Evolutionary conservation across 2,888 invertebrate species (phyloP), one percentile per base, ranked within the genome.

Genomic region (Agonopterix alstromeriana): DNA sequence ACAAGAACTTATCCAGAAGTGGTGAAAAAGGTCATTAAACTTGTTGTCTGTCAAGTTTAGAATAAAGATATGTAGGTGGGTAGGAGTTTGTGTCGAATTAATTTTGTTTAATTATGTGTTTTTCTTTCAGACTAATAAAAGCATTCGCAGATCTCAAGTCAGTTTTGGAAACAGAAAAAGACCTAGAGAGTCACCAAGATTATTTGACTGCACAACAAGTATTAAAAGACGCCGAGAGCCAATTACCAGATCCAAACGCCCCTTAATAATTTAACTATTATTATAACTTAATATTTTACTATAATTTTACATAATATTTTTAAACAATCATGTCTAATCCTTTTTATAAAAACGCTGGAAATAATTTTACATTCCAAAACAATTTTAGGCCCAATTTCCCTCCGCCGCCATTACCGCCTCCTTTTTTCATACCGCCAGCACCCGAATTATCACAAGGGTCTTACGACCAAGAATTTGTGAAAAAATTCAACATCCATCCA

Each of bases 111-210:
- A n/a, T 17, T 3, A 17, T 3, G 3, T 27, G 3, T 35, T 11
- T 42, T 47, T 43, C n/a, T 82, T 75, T n/a, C 73, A 92, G 92
- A 66, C 76, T 94, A 54, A 89, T 89, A 42, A 93, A 93, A 77
- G 97, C 97, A 41, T 93, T 89, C 63, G 91, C 93, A 41, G 95
- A 97, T 53, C 90, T 98, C 44, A 93, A 94, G 69, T 91, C 89
- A 45, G 91, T 93, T 47, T 70, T 97, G 50, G 92, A 93, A 51
- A 91, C 91, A 1, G 97, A 97, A 73, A 85, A 90, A 69, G 96
- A 97, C 67, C 90, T 97, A n/a, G 91, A 92, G 67, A 93, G 93
- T 55, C 78, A 90, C 11, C 93, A 93, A 65, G 94, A 94, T 52
- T 97, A 94, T 65, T 70, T 78, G 35, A 82, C 92, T 8, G 97